Conservation (phyloP, 2,888 invertebrate species). For the Tanypteryx hageni region DNA sequence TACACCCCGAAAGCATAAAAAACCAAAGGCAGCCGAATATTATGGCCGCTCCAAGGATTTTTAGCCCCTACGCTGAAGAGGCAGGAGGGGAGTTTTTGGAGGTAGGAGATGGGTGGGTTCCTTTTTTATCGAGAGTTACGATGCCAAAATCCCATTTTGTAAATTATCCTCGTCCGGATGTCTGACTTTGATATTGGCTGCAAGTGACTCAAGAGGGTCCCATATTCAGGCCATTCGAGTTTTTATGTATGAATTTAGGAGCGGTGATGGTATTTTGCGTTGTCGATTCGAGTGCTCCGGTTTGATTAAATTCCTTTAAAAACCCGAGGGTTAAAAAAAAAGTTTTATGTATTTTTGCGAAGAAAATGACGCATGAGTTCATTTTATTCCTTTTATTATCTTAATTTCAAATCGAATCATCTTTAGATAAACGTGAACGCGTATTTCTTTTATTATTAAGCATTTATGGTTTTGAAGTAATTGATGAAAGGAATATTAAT, state of each 20-base stretch:
- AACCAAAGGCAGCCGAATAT: conserved; percentile 14
- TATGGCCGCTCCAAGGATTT: conserved; percentile 1
- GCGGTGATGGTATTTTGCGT: neutral
- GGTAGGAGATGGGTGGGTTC: neutral
- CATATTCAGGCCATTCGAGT: conserved; percentile 21
- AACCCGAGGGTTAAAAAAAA: too few species aligned
- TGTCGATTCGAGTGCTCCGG: neutral
- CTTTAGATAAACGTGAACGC: too few species aligned
- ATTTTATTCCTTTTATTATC: too few species aligned
- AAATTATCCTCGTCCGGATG: conserved; percentile 28
- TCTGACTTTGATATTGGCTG: conserved; percentile 22
- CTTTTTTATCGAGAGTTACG: conserved; percentile 1
- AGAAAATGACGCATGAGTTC: too few species aligned
- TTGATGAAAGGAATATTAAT: too few species aligned
- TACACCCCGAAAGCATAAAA: conserved; percentile 9
- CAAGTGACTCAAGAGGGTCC: conserved; percentile 26
- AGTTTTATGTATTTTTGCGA: too few species aligned
- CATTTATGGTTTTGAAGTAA: too few species aligned
- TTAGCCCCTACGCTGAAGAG: conserved; percentile 15
- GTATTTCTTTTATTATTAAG: too few species aligned
- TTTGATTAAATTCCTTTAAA: neutral
- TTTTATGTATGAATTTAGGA: conserved; percentile 15
- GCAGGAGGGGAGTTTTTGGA: neutral
- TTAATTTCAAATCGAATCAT: too few species aligned
- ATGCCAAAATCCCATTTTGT: conserved; percentile 22